These are phyloP conservation scores for Chondrilla cf. caribensis DNA, from an alignment of 37 sponge, comb jelly and placozoan genomes.

Conservation along the genomic window DNA sequence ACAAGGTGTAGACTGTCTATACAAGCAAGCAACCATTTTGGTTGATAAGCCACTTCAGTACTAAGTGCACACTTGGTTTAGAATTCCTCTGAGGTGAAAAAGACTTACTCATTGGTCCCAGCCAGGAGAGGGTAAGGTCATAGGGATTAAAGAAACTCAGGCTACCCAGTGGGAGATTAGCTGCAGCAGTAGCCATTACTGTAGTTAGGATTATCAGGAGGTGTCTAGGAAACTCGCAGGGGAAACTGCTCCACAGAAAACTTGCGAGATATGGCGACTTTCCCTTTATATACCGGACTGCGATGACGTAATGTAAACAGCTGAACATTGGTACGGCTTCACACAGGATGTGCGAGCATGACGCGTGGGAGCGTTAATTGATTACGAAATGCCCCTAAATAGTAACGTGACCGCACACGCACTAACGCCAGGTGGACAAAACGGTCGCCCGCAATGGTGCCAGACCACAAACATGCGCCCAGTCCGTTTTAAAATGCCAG, in stretches of 20 bases:
- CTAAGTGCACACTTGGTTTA: too few species aligned
- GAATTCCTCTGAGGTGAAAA: too few species aligned
- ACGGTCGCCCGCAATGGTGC: too few species aligned
- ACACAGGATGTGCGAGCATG: conserved; percentile 5
- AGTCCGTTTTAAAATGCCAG: too few species aligned
- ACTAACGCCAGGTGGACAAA: too few species aligned
- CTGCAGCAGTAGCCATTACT: background rate
- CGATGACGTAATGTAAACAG: too few species aligned
- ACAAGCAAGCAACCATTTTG: too few species aligned
- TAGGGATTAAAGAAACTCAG: conserved; percentile 25
- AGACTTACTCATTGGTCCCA: conserved; percentile 20
- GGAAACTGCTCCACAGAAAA: background rate
- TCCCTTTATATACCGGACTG: background rate
- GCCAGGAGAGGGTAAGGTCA: conserved; percentile 22
- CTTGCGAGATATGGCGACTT: background rate
- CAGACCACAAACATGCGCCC: too few species aligned
- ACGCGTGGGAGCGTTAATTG: conserved; percentile 1
- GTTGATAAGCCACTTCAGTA: too few species aligned
- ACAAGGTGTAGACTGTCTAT: too few species aligned
- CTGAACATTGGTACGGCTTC: background rate
- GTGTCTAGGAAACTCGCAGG: background rate
- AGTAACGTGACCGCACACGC: too few species aligned
- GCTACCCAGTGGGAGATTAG: conserved; percentile 11
- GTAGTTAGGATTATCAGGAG: background rate
- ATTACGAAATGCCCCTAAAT: too few species aligned